Percentiles rank a stretch among this genome's conserved stretches.
Evolutionary conservation across 2,888 invertebrate species (phyloP).

Genomic region (Osedax frankpressi): DNA sequence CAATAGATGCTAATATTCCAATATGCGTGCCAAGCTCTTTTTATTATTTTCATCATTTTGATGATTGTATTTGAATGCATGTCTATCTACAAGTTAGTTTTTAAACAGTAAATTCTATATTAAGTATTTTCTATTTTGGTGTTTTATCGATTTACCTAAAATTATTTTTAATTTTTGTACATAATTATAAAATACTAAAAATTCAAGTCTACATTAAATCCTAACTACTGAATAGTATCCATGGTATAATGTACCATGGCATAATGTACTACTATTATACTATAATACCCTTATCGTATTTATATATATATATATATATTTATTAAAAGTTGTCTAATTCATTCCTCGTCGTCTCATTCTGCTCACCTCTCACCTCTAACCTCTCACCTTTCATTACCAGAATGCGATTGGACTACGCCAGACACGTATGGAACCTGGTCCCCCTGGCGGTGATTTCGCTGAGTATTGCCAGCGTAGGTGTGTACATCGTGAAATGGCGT

Average conservation of each 20-base stretch:
- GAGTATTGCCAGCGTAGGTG: conserved; percentile 38
- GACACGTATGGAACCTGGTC: neutral
- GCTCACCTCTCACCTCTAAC: too few relatives aligned
- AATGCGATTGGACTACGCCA: neutral
- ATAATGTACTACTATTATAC: too few relatives aligned
- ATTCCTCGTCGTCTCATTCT: too few relatives aligned
- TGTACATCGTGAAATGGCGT: conserved; percentile 39
- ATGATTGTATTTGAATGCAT: neutral
- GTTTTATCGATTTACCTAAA: too few relatives aligned
- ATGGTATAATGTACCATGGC: too few relatives aligned
- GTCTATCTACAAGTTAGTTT: neutral
- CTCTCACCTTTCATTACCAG: too few relatives aligned
- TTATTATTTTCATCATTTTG: neutral
- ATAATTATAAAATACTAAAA: too few relatives aligned
- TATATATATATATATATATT: neutral
- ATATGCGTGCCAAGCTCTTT: neutral
- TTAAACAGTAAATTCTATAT: neutral
- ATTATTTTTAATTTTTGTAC: too few relatives aligned
- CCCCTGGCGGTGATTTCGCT: conserved; percentile 34
- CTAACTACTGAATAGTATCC: too few relatives aligned
- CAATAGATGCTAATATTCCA: neutral
- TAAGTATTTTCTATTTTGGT: neutral
- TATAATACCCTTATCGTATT: too few relatives aligned
- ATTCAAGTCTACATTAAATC: too few relatives aligned
- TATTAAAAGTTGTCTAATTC: neutral